Evolutionary conservation across 2,113 vertebrate genomes (phyloP).

Genomic region (Heterotis niloticus): DNA sequence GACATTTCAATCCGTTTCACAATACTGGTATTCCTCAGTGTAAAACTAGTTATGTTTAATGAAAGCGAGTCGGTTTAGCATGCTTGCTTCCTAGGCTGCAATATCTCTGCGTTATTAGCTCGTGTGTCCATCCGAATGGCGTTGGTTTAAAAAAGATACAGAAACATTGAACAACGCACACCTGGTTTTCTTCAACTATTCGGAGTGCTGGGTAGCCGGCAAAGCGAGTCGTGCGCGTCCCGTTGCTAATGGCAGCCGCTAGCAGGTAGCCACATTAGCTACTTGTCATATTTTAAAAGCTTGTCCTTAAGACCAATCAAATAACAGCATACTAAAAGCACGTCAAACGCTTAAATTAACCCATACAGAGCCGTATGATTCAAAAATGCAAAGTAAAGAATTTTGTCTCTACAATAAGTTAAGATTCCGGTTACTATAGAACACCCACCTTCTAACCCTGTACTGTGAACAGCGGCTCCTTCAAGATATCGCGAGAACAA

Average conservation of each 20-base stretch:
- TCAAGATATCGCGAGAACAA: conserved; percentile 15
- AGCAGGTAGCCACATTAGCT: neutral
- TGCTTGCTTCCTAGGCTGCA: too few species aligned
- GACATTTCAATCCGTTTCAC: too few species aligned
- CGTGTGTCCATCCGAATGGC: too few species aligned
- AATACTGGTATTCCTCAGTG: too few species aligned
- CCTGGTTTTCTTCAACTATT: too few species aligned
- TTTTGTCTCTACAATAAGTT: neutral
- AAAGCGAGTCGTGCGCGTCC: conserved; percentile 22
- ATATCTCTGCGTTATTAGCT: too few species aligned
- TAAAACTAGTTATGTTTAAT: too few species aligned
- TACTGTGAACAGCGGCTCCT: neutral
- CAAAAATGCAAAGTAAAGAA: neutral
- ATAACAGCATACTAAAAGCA: neutral
- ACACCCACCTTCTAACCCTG: neutral
- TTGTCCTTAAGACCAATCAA: neutral
- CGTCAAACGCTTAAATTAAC: neutral
- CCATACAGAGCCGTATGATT: neutral
- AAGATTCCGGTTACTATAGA: neutral
- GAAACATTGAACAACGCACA: too few species aligned
- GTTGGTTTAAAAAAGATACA: too few species aligned
- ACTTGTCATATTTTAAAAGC: neutral
- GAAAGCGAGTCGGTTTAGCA: too few species aligned
- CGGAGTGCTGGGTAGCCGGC: too few species aligned
- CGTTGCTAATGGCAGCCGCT: conserved; percentile 53